Evolutionary conservation across 2,113 vertebrate genomes (phyloP), one percentile per base, ranked within the genome.

Genomic region (Cettia cetti): DNA sequence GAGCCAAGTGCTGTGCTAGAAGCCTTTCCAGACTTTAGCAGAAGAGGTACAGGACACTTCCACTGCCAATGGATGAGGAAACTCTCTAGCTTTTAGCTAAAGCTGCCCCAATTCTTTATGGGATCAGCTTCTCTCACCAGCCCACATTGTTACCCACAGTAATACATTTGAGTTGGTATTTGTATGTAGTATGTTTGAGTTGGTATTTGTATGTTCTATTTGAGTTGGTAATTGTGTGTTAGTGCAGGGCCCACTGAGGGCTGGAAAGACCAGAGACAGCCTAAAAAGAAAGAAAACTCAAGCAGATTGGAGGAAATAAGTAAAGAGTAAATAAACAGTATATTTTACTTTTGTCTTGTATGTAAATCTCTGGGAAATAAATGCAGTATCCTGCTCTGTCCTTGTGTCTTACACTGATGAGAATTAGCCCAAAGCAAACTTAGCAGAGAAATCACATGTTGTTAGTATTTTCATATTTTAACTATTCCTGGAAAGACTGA

Each of bases 341-440:
- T 20, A 8, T 49, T 66, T 56, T 40, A 39, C 71, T 82, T 74
- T 33, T 72, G 50, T 70, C 70, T 90, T 87, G 69, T 61, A 17
- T 75, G 63, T 79, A 95, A 95, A 92, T 86, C 40, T 61, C 79
- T 88, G 90, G 59, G 54, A 94, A 94, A 84, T 71, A 93, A 91
- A 78, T 61, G 57, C 83, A 76, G 72, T 50, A 71, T 92, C 82
- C 78, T 39, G 26, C 69, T 95, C 82, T 92, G 87, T 91, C 95
- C 77, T 35, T 96, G 85, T 96, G 76, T 96, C 92, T 97, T 85
- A 66, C 87, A 94, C 86, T 90, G 95, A 94, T 82, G 94, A 95
- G 96, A 97, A 97, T 94, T 97, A 95, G 97, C 97, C 97, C 95
- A 95, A 65, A 97, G 97, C 96, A 69, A 97, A 97, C 75, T 95